phyloP scores from a whole-genome alignment of 1,140 invertebrate genomes.

The Caerostris darwini region DNA sequence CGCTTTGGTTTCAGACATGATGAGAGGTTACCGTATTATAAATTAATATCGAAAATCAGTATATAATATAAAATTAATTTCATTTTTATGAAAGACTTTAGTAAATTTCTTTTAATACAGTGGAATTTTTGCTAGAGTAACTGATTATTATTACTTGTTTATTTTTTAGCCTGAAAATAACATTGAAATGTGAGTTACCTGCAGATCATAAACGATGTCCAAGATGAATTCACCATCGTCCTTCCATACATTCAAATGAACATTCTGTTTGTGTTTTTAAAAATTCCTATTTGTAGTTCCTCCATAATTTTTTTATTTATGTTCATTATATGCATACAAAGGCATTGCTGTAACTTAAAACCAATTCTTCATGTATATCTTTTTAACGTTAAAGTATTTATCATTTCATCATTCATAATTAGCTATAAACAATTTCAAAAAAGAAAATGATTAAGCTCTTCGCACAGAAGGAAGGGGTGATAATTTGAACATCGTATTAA shows the following conservation, averaged over 20 bases:
- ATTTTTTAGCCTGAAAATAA: constrained; percentile 16
- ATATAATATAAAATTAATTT: too few relatives aligned
- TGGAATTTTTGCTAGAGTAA: too few relatives aligned
- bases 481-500: neutral
- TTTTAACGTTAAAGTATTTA: neutral
- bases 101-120: too few relatives aligned
- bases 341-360: neutral
- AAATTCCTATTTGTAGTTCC: neutral
- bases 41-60: too few relatives aligned
- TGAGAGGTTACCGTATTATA: neutral
- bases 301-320: neutral
- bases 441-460: neutral
- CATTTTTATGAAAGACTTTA: too few relatives aligned
- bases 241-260: neutral
- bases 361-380: neutral
- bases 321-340: constrained; percentile 14
- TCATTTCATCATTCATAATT: constrained; percentile 1
- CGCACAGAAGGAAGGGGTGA: neutral
- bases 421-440: neutral
- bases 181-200: neutral
- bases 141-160: neutral
- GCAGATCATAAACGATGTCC: constrained; percentile 1
- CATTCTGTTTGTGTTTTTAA: neutral
- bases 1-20: neutral
- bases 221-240: constrained; percentile 6